A percentile compares a stretch with the other conserved stretches of the same genome.
These are phyloP conservation scores for Maniola hyperantus DNA, from an alignment of 2,888 invertebrate species.

Conservation along the genomic window DNA sequence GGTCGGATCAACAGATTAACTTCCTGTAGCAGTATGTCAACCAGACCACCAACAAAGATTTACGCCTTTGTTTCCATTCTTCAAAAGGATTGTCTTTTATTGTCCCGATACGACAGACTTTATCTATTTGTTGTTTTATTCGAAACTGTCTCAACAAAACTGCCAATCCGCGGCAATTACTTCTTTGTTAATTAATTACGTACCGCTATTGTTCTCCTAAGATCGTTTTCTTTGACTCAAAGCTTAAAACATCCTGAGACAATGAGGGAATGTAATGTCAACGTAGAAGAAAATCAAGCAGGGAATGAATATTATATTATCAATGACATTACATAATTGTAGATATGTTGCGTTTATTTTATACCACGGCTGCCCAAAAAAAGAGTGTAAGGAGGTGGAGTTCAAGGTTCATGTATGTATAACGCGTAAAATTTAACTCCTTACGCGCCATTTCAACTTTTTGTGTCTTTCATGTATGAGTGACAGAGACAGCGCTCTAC, in stretches of 20 bases:
- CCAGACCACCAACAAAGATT: slow-evolving; percentile 68
- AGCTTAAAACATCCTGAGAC: slow-evolving; percentile 1
- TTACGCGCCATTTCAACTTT: too few species aligned
- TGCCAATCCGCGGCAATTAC: slow-evolving; percentile 14
- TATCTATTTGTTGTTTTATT: slow-evolving; percentile 31
- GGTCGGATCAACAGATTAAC: slow-evolving; percentile 74
- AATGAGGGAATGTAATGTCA: neutral
- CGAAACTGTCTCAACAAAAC: slow-evolving; percentile 3
- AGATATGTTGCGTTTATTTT: too few species aligned
- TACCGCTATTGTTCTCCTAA: slow-evolving; percentile 6
- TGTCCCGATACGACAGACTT: slow-evolving; percentile 24
- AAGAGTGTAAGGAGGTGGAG: too few species aligned
- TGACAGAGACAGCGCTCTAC: too few species aligned
- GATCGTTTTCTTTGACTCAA: slow-evolving; percentile 10
- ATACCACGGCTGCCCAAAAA: too few species aligned
- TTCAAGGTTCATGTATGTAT: too few species aligned
- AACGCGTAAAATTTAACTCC: too few species aligned
- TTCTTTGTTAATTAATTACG: slow-evolving; percentile 22
- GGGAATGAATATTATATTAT: neutral
- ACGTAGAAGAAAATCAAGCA: neutral
- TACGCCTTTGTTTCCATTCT: slow-evolving; percentile 68
- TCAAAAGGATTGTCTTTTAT: slow-evolving; percentile 53
- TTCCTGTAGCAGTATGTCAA: slow-evolving; percentile 75
- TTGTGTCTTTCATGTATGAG: too few species aligned
- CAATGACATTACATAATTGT: neutral